phyloP scores from a whole-genome alignment of 2,888 invertebrate genomes.

The Mimumesa dahlbomi region DNA sequence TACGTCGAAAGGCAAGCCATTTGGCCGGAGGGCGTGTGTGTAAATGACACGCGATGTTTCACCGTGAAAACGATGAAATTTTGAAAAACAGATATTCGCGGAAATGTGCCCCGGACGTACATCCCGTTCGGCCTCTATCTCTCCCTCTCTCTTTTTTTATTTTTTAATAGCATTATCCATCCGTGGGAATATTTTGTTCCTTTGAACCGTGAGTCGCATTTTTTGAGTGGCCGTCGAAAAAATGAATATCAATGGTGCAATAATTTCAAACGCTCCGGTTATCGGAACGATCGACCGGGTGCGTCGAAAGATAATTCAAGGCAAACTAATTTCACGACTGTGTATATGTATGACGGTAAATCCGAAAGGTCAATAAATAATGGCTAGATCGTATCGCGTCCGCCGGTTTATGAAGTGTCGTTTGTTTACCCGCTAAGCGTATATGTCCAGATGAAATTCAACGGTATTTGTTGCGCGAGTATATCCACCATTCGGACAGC shows the following conservation, averaged over 20 bases:
- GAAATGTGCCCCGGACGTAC: too few relatives aligned
- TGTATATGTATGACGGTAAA: constrained; percentile 53
- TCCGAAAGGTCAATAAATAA: constrained; percentile 66
- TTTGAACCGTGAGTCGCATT: neutral
- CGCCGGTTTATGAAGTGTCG: constrained; percentile 63
- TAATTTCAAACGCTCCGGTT: constrained; percentile 56
- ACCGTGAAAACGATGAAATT: neutral
- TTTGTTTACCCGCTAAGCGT: constrained; percentile 65
- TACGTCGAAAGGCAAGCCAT: neutral
- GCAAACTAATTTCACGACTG: constrained; percentile 62
- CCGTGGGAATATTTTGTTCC: neutral
- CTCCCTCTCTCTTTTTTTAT: too few relatives aligned
- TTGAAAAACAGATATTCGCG: neutral
- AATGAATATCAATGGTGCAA: constrained; percentile 62
- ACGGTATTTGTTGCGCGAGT: constrained; percentile 52
- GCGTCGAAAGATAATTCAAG: constrained; percentile 63
- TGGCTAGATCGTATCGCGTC: constrained; percentile 60
- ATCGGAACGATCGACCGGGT: constrained; percentile 34
- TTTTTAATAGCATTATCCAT: neutral
- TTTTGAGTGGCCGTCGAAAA: constrained; percentile 36
- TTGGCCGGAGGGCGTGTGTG: neutral
- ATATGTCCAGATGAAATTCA: constrained; percentile 57
- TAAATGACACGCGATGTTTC: neutral
- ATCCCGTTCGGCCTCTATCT: too few relatives aligned
- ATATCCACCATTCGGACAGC: constrained; percentile 17